These are phyloP conservation scores for Stenodema calcarata DNA, from an alignment of 2,888 invertebrate species.

Conservation along the genomic window DNA sequence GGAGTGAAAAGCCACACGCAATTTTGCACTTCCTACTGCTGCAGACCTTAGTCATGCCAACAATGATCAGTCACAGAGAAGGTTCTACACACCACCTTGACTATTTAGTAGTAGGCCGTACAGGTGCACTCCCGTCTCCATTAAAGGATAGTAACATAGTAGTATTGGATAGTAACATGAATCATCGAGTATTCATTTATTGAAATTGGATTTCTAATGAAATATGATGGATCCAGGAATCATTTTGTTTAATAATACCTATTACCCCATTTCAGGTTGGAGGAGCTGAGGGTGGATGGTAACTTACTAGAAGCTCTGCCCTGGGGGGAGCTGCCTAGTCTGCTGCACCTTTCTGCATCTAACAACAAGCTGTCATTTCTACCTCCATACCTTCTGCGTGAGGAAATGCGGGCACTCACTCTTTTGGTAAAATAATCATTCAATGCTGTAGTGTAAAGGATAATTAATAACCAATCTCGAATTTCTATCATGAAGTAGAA, in stretches of 20 bases:
- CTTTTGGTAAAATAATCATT: slow-evolving; percentile 63
- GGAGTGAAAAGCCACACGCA: too few relatives aligned
- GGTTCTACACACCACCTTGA: too few relatives aligned
- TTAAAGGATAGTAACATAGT: neutral
- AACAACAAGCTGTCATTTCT: slow-evolving; percentile 65
- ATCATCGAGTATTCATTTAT: neutral
- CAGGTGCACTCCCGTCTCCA: neutral
- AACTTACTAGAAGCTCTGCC: slow-evolving; percentile 73
- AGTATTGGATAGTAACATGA: neutral
- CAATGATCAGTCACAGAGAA: too few relatives aligned
- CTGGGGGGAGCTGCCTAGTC: slow-evolving; percentile 67
- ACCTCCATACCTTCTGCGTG: slow-evolving; percentile 62
- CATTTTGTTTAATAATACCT: neutral
- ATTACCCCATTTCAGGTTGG: slow-evolving; percentile 67
- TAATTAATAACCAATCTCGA: too few relatives aligned
- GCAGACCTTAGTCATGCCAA: too few relatives aligned
- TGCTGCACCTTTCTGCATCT: slow-evolving; percentile 68
- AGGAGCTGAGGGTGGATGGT: slow-evolving; percentile 74
- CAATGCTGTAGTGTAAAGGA: too few relatives aligned
- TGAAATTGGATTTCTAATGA: neutral
- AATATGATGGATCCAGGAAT: neutral
- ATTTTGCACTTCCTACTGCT: too few relatives aligned
- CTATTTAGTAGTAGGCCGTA: too few relatives aligned
- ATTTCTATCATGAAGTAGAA: too few relatives aligned
- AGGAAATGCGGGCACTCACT: slow-evolving; percentile 67